Evolutionary conservation across 1,140 invertebrate genomes (phyloP), one percentile per base, ranked within the genome.

Genomic region (Pinna nobilis): DNA sequence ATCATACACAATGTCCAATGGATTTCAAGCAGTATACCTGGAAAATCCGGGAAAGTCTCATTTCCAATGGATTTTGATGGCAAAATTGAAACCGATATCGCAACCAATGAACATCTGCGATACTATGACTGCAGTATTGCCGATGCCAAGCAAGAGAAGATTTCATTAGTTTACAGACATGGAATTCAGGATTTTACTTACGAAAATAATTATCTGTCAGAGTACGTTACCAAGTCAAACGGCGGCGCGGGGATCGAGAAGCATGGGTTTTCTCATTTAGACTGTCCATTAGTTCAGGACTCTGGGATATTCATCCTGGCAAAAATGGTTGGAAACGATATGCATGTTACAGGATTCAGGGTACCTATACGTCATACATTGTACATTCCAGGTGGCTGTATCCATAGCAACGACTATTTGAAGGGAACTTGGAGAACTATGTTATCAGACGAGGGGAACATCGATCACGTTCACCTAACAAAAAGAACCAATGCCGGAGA

Each of bases 171-270:
- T 2, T 74, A 51, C 55, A 47, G 67, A 20, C 72, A 78, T 39
- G 76, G 72, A 28, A 65, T 78, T 18, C 67, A 75, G 32, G 72
- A 78, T 53, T 78, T 78, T 47, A 78, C 76, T 13, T 78, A 78
- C 55, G 61, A 78, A 57, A 66, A 66, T 30, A 30, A 67, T 25
- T 78, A 78, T 35, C 30, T 78, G 20, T 39, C 74, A 18, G 66
- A 78, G 11, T 78, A 78, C 41, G 76, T 78, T 3, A 41, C 44
- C 2, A 20, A 44, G 23, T 25, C 47, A 30, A 70, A 75, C 23
- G 76, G 72, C 7, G 76, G 76, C n/a, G 49, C 72, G 2, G 76
- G 76, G 11, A 51, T 78, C 11, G 76, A 78, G 57, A 65, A 13
- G 20, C 76, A 78, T 30, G 72, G 51, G 7, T 78, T 78, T 49